Percentiles rank a stretch among this genome's conserved stretches.
Conservation (phyloP, 2,113 vertebrate genomes). For the Melanotaenia duboulayi region DNA sequence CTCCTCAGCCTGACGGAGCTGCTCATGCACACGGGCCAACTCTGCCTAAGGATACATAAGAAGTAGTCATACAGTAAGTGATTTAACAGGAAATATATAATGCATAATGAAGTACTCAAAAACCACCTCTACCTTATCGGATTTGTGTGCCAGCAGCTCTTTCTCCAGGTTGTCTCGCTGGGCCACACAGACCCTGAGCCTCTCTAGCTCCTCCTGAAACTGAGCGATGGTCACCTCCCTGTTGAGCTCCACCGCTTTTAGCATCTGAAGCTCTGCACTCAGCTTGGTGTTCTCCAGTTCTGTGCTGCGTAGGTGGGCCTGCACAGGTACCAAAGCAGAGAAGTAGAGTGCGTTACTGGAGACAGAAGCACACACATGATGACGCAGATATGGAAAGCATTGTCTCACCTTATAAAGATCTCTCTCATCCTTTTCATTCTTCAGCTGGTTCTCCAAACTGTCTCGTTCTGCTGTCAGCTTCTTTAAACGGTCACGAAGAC, state of each 20-base stretch:
- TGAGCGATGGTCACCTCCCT: conserved; percentile 92
- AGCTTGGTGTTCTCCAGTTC: conserved; percentile 97
- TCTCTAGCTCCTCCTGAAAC: conserved; percentile 93
- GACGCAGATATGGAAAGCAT: not conserved
- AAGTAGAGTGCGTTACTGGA: not conserved
- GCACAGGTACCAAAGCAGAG: not conserved
- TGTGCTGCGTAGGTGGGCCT: conserved; percentile 95
- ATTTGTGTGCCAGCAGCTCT: conserved; percentile 83
- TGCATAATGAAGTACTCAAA: too few species aligned
- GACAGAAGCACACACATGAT: not conserved
- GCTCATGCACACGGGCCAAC: conserved; percentile 85
- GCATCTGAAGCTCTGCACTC: conserved; percentile 92
- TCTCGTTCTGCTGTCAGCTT: conserved; percentile 90
- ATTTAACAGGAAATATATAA: not conserved
- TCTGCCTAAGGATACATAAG: conserved; percentile 82
- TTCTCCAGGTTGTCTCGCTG: conserved; percentile 89
- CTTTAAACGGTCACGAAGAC: conserved; percentile 92
- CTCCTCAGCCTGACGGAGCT: conserved; percentile 92
- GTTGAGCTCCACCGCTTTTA: conserved; percentile 94
- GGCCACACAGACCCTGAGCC: conserved; percentile 86
- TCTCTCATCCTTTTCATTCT: conserved; percentile 96
- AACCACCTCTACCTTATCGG: conserved; percentile 82
- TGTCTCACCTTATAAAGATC: conserved; percentile 91
- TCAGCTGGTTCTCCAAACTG: conserved; percentile 89
- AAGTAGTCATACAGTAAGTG: not conserved